Percentiles rank a stretch among this genome's conserved stretches.
Evolutionary conservation across 2,888 invertebrate species (phyloP).

Genomic region (Melinaea menophilus): DNA sequence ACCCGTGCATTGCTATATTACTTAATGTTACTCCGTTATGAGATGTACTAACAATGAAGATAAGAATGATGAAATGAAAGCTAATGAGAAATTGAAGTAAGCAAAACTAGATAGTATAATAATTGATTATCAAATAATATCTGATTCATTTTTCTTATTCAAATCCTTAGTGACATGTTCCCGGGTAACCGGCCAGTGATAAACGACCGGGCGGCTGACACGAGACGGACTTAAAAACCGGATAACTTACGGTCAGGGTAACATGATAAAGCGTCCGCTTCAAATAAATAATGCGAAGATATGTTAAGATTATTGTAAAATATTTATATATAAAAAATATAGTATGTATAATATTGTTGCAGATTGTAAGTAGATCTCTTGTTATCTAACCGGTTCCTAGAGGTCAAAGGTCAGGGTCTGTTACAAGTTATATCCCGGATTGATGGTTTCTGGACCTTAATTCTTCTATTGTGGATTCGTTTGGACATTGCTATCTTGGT

Average conservation of each 20-base stretch:
- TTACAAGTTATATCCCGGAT: conserved; percentile 55
- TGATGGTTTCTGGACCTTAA: conserved; percentile 47
- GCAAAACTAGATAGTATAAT: not conserved
- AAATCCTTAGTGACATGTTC: conserved; percentile 50
- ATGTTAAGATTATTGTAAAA: not conserved
- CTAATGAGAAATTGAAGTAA: not conserved
- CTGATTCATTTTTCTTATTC: conserved; percentile 64
- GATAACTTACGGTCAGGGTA: conserved; percentile 16
- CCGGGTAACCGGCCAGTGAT: conserved; percentile 60
- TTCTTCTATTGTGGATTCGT: conserved; percentile 20
- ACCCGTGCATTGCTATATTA: conserved; percentile 35
- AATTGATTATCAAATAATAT: conserved; percentile 29
- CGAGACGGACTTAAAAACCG: conserved; percentile 49
- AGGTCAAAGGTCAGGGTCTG: conserved; percentile 50
- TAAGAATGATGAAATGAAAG: not conserved
- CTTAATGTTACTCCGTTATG: conserved; percentile 22
- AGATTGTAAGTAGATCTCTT: not conserved
- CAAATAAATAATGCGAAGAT: not conserved
- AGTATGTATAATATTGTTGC: too few species aligned
- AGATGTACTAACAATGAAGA: not conserved
- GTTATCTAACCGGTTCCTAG: conserved; percentile 10
- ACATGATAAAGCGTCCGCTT: conserved; percentile 7
- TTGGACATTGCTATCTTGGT: conserved; percentile 9
- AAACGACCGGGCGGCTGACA: conserved; percentile 58
- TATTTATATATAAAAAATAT: too few species aligned